phyloP scores from a whole-genome alignment of 1,140 invertebrate genomes.

The Archegozetes longisetosus region DNA sequence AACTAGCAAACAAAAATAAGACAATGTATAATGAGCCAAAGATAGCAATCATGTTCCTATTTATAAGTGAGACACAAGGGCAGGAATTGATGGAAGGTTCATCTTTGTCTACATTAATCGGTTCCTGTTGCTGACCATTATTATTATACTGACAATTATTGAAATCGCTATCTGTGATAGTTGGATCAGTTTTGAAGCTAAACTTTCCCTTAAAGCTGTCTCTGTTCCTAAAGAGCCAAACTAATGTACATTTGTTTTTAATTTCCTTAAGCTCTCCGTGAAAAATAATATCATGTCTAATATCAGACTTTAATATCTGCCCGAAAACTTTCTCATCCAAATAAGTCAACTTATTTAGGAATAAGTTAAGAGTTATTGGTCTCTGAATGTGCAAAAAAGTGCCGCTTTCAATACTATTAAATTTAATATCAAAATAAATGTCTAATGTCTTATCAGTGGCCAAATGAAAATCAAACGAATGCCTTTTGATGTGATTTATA shows the following conservation, averaged over 20 bases:
- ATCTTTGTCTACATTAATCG: too few relatives aligned
- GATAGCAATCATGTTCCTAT: too few relatives aligned
- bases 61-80: too few relatives aligned
- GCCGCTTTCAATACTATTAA: conserved; percentile 6
- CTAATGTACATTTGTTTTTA: neutral
- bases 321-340: neutral
- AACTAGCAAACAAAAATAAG: too few relatives aligned
- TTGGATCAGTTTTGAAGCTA: conserved; percentile 9
- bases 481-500: neutral
- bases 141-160: too few relatives aligned
- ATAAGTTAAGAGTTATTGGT: conserved; percentile 7
- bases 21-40: too few relatives aligned
- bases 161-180: neutral
- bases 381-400: neutral
- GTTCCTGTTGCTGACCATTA: too few relatives aligned
- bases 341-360: conserved; percentile 4
- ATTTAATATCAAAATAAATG: conserved; percentile 7
- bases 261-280: conserved; percentile 11
- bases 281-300: conserved; percentile 5
- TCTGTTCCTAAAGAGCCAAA: conserved; percentile 3
- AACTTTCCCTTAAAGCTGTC: conserved; percentile 2
- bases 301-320: neutral
- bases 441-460: conserved; percentile 6
- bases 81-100: too few relatives aligned
- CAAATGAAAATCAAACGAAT: conserved; percentile 4